phyloP scores from a whole-genome alignment of 2,113 vertebrate genomes.

The Aleadryas rufinucha region DNA sequence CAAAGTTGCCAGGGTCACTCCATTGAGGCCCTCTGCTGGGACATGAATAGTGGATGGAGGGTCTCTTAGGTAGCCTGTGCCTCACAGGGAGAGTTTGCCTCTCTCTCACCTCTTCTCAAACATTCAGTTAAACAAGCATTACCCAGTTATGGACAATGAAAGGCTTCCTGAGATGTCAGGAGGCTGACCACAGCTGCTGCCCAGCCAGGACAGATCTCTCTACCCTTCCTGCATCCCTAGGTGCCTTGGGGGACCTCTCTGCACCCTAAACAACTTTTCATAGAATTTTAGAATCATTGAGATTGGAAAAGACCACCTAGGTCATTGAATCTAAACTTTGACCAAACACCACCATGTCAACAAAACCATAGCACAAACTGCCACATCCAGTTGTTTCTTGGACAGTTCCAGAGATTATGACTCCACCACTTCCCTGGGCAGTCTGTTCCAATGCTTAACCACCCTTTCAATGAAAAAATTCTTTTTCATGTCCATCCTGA shows the following conservation, averaged over 20 bases:
- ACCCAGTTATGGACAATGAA: neutral
- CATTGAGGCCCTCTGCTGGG: neutral
- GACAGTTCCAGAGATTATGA: neutral
- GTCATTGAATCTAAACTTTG: neutral
- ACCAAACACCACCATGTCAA: neutral
- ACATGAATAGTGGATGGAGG: conserved; percentile 51
- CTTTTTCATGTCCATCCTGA: neutral
- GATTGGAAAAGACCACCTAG: neutral
- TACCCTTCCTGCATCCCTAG: neutral
- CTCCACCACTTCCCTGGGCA: neutral
- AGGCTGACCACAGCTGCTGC: neutral
- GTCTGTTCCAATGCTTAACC: neutral
- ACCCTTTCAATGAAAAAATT: neutral
- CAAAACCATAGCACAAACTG: neutral
- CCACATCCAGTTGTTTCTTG: neutral
- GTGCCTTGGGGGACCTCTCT: neutral
- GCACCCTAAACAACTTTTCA: neutral
- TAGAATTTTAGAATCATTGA: neutral
- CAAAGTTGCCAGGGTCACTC: neutral
- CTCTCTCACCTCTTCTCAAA: neutral
- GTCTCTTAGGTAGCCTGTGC: conserved; percentile 40
- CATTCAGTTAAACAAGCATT: neutral
- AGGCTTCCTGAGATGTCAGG: neutral
- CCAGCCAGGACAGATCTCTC: neutral
- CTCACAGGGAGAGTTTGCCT: neutral